Conservation (phyloP, 2,797 vertebrate genomes). For the Enteromius mattozi region DNA sequence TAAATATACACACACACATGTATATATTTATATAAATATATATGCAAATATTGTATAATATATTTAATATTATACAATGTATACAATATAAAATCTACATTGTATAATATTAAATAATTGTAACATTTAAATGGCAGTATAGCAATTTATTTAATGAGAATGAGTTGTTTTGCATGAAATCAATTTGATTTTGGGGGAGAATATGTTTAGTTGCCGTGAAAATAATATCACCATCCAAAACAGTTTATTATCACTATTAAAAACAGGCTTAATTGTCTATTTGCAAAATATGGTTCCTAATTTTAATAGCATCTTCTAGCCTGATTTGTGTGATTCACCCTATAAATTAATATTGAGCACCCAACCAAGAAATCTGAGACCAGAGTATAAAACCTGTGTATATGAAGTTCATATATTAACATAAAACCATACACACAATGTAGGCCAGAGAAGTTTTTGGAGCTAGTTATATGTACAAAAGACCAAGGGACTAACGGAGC, state of each 20-base stretch:
- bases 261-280: not conserved
- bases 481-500: slow-evolving; percentile 9
- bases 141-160: not conserved
- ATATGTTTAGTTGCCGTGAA: not conserved
- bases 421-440: slow-evolving; percentile 17
- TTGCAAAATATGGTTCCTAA: not conserved
- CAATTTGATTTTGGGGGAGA: not conserved
- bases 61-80: too few relatives aligned
- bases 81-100: not conserved
- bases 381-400: not conserved
- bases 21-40: too few relatives aligned
- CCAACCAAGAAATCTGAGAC: slow-evolving; percentile 6
- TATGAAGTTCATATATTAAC: not conserved
- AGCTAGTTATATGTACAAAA: slow-evolving; percentile 37
- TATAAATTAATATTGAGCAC: not conserved
- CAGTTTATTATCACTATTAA: not conserved
- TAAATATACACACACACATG: too few relatives aligned
- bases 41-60: too few relatives aligned
- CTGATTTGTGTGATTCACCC: not conserved
- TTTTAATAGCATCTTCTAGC: not conserved
- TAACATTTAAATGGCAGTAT: not conserved
- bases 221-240: not conserved
- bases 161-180: not conserved
- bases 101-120: not conserved
- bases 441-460: slow-evolving; percentile 27